Percentiles rank a stretch among this genome's conserved stretches.
Evolutionary conservation across 2,888 invertebrate genomes (phyloP).

Genomic region (Frankliniella fusca): DNA sequence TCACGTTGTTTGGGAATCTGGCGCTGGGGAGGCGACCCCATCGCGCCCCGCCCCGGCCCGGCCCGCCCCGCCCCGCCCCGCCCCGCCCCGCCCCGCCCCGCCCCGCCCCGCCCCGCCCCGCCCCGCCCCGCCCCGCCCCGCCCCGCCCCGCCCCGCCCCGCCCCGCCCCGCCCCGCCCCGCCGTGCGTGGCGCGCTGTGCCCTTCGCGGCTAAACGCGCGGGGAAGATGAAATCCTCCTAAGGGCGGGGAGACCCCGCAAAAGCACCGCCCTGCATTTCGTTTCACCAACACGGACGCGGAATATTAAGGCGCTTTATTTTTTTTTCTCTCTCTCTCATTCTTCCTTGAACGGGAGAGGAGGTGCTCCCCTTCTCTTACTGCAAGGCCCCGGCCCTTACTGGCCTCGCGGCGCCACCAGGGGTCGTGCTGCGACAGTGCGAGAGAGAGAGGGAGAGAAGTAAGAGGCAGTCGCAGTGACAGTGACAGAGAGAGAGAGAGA

Average conservation of each 20-base stretch:
- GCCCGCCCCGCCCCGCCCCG: background rate
- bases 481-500: background rate
- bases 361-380: background rate
- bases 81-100: background rate
- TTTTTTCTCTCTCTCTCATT: no score
- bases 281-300: background rate
- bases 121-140: background rate
- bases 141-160: background rate
- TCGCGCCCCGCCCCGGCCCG: background rate
- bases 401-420: background rate
- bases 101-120: background rate
- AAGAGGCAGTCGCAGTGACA: background rate
- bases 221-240: conserved; percentile 22
- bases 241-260: no score
- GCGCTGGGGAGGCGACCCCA: no score
- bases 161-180: background rate
- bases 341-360: background rate
- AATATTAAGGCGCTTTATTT: conserved; percentile 15
- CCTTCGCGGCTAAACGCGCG: conserved; percentile 11
- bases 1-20: no score
- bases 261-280: background rate
- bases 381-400: background rate
- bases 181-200: background rate
- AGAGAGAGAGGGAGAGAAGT: background rate
- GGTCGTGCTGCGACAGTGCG: background rate